Percentiles rank a stretch among this genome's conserved stretches.
Evolutionary conservation across 30 jellyfish, hydroid and myxozoan species (phyloP).

Genomic region (Turritopsis dohrnii): DNA sequence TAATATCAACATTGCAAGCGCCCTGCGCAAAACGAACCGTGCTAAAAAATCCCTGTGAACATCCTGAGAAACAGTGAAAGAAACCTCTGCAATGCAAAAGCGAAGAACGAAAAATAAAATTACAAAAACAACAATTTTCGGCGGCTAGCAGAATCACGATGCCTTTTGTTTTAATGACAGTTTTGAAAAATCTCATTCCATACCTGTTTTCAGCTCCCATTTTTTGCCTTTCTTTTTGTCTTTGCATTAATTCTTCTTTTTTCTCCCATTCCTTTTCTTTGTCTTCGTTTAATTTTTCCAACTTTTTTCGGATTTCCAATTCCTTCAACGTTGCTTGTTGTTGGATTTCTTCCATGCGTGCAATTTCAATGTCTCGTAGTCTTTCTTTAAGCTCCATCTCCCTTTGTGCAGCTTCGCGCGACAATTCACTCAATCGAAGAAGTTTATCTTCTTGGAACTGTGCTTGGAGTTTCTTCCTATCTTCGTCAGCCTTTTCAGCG

Average conservation of each 20-base stretch:
- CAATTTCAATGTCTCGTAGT: not conserved
- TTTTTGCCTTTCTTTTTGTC: not conserved
- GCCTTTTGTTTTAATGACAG: no score
- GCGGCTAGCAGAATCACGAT: no score
- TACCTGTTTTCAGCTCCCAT: not conserved
- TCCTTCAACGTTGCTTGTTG: not conserved
- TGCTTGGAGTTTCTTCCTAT: not conserved
- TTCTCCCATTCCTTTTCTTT: constrained; percentile 7
- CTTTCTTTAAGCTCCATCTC: not conserved
- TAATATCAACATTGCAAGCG: not conserved
- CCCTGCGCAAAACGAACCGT: not conserved
- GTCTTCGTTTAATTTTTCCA: constrained; percentile 8
- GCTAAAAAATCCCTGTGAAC: not conserved
- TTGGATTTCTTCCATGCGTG: constrained; percentile 14
- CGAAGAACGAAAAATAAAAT: not conserved
- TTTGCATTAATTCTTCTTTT: not conserved
- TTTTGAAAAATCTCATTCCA: no score
- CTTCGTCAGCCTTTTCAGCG: constrained; percentile 6
- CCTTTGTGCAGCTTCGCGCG: constrained; percentile 1
- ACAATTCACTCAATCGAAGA: not conserved
- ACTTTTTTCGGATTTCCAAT: not conserved
- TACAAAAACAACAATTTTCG: not conserved
- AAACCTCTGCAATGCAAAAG: not conserved
- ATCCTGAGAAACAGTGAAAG: not conserved
- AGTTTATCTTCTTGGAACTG: constrained; percentile 3